These are phyloP conservation scores for chimpanzee (Pan troglodytes) DNA, from an alignment of 2,113 vertebrate genomes.

Conservation along the genomic window NHGRI_mPanTro3-v2.1_pri NC_072414.2:5992501-5993000, in stretches of 20 bases:
- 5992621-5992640: not conserved
- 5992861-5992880: not conserved
- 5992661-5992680: not conserved
- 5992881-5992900: not conserved
- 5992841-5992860: accelerated
- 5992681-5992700: not conserved
- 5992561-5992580: not conserved
- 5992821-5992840: accelerated
- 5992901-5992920: not conserved
- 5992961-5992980: not conserved
- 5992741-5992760: not conserved
- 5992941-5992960: not conserved
- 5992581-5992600: not conserved
- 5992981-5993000: accelerated
- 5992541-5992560: accelerated
- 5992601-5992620: not conserved
- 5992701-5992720: not conserved
- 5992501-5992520: not conserved
- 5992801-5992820: accelerated
- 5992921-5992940: not conserved
- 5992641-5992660: not conserved
- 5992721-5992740: not conserved
- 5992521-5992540: not conserved
- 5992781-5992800: not conserved
- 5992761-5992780: accelerated